Conservation (phyloP, 2,888 invertebrate genomes). For the Cryptus viduatorius region DNA sequence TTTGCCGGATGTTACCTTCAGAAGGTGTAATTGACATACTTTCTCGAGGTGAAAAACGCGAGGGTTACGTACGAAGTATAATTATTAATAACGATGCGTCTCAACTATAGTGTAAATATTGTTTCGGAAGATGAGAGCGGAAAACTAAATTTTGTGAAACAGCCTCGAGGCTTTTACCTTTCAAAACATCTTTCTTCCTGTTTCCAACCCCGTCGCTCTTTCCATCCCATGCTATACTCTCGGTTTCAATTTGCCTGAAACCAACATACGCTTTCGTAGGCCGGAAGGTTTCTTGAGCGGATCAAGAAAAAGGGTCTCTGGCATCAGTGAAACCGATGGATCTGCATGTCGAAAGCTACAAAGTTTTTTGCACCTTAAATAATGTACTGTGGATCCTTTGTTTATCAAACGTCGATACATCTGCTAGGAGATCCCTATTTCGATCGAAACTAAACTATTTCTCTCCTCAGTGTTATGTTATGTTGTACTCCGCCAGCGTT, state of each 20-base stretch:
- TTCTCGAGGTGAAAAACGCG: neutral
- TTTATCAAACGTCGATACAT: too few relatives aligned
- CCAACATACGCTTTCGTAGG: conserved; percentile 25
- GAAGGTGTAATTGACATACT: neutral
- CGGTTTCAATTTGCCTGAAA: conserved; percentile 39
- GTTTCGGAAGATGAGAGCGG: conserved; percentile 9
- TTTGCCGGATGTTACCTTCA: neutral
- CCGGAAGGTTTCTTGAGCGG: conserved; percentile 27
- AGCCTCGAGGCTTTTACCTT: conserved; percentile 27
- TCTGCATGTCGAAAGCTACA: neutral
- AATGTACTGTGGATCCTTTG: too few relatives aligned
- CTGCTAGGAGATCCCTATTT: too few relatives aligned
- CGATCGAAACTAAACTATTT: too few relatives aligned
- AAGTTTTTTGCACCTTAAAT: too few relatives aligned
- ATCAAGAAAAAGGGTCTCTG: neutral
- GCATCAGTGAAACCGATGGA: conserved; percentile 11
- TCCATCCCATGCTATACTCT: conserved; percentile 2
- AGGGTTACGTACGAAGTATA: neutral
- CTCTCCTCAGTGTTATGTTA: too few relatives aligned
- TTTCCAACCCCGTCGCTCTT: neutral
- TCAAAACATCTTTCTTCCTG: conserved; percentile 4
- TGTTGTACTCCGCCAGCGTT: too few relatives aligned
- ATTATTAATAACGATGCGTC: neutral
- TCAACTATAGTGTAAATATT: neutral
- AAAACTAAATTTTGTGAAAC: conserved; percentile 29